Evolutionary conservation across 2,113 vertebrate genomes (phyloP).

Genomic region (Corythaeola cristata): DNA sequence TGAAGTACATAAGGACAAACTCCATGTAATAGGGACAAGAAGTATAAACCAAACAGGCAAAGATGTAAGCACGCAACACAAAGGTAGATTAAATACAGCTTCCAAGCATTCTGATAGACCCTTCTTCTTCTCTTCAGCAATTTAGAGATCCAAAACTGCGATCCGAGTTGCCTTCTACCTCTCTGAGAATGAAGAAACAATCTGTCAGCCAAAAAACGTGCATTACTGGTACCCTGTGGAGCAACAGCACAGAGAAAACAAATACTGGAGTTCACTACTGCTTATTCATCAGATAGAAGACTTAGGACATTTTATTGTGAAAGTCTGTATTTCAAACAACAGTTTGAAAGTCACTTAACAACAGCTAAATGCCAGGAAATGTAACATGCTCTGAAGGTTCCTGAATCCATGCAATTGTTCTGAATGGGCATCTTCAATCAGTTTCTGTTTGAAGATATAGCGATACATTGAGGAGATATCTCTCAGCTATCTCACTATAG

Average conservation of each 20-base stretch:
- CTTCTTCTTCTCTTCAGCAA: not conserved
- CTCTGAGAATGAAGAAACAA: not conserved
- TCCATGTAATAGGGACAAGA: not conserved
- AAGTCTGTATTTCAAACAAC: not conserved
- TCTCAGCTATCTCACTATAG: not conserved
- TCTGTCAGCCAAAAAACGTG: not conserved
- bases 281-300: not conserved
- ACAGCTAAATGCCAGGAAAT: not conserved
- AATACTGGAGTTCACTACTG: not conserved
- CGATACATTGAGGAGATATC: not conserved
- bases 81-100: not conserved
- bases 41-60: not conserved
- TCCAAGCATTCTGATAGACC: not conserved
- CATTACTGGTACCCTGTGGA: not conserved
- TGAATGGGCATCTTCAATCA: not conserved
- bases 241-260: not conserved
- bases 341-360: not conserved
- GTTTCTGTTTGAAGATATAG: not conserved
- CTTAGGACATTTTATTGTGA: not conserved
- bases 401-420: not conserved
- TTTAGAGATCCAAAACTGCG: not conserved
- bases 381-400: not conserved
- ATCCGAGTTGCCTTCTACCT: not conserved
- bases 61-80: not conserved
- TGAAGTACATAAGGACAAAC: slow-evolving; percentile 11